Evolutionary conservation across 2,888 invertebrate genomes (phyloP).

Genomic region (Incurvaria masculella): DNA sequence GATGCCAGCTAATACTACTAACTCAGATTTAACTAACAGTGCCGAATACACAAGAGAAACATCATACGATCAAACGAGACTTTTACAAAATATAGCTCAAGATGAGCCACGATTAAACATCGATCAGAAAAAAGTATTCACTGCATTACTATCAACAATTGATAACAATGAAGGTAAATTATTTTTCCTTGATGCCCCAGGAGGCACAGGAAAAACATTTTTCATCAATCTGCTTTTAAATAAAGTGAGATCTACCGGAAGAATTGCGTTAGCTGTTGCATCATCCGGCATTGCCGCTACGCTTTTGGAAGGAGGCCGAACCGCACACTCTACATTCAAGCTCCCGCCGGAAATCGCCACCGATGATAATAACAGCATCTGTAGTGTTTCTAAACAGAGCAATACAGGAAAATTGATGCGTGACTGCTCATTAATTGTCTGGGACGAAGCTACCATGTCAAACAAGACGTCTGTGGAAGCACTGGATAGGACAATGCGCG

Average conservation of each 20-base stretch:
- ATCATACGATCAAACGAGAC: too few relatives aligned
- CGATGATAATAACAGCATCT: too few relatives aligned
- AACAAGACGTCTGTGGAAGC: conserved; percentile 18
- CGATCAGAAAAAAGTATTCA: conserved; percentile 3
- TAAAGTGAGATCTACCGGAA: too few relatives aligned
- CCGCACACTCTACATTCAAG: too few relatives aligned
- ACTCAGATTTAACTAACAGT: too few relatives aligned
- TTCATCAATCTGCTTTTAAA: not conserved
- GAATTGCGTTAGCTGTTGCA: too few relatives aligned
- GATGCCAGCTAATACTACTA: conserved; percentile 1
- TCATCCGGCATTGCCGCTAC: too few relatives aligned
- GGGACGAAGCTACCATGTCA: conserved; percentile 17
- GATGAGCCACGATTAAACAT: conserved; percentile 1
- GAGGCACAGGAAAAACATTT: not conserved
- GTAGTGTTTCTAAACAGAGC: conserved; percentile 17
- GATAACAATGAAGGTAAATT: conserved; percentile 10
- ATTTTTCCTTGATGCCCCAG: conserved; percentile 13
- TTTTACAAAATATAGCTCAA: conserved; percentile 4
- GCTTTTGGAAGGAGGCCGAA: too few relatives aligned
- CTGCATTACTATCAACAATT: not conserved
- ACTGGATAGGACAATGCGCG: conserved; percentile 15
- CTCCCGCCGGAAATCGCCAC: too few relatives aligned
- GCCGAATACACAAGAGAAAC: too few relatives aligned
- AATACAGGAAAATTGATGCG: conserved; percentile 15
- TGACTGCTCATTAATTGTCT: conserved; percentile 14